Base-by-base conservation (phyloP, 2,797 vertebrate genomes). In the Coilia nasus region DNA sequence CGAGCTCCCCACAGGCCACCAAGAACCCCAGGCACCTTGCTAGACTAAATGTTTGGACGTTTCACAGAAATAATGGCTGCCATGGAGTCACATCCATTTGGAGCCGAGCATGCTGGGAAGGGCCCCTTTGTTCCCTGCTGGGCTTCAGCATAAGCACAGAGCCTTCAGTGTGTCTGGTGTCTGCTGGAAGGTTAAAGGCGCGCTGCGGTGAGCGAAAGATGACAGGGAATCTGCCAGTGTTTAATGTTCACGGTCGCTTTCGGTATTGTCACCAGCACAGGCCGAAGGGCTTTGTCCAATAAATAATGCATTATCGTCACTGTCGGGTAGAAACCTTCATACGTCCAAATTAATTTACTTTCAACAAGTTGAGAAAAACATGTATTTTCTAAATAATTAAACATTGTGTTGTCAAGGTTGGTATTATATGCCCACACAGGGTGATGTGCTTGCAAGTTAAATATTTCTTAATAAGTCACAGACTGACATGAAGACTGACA, bases 21-120 rank as follows among this genome's bases (percentile, higher is more conserved):
- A 15, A n/a, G 7, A 44, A 9, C 35, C 71, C 35, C 71, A 78
- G 71, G 71, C 71, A 44, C 71, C 35, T 54, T 17, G 31, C 71
- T 78, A 78, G 71, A 78, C 71, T 78, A 78, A 78, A 78, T 78
- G 71, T 78, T 78, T 78, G 71, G 71, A 78, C 71, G 17, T 78
- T 78, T 78, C 35, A 11, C 71, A 78, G 35, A 78, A 78, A 78
- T 78, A 78, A 78, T 78, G 71, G 71, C 15, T 44, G 35, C 17
- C 1, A 78, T 10, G 35, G 71, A 21, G 35, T 78, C 71, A 19
- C 71, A 17, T 44, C 71, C 35, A 78, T 78, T 78, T 78, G 44
- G 71, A 5, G 17, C 71, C 28, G 64, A n/a, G 64, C 71, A 35
- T 78, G 71, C 71, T 44, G 71, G 19, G 71, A 78, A 41, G 71